phyloP scores from a whole-genome alignment of 1,140 invertebrate genomes.

The Euschistus heros region DNA sequence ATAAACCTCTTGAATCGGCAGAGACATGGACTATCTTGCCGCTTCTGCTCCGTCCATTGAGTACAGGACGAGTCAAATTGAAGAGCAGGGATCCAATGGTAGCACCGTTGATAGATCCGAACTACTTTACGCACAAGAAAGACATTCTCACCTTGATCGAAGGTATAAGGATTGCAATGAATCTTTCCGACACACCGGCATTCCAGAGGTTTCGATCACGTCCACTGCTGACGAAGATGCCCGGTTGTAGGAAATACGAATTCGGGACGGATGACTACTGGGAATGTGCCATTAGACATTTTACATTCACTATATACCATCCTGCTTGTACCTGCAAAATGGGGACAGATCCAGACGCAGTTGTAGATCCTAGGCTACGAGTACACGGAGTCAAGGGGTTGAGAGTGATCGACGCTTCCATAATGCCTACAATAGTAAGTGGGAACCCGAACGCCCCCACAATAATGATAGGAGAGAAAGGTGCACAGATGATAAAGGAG shows the following conservation, averaged over 20 bases:
- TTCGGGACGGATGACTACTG: conserved; percentile 70
- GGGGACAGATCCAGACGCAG: conserved; percentile 63
- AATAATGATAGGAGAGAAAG: conserved; percentile 72
- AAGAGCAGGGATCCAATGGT: conserved; percentile 65
- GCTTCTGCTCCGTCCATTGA: conserved; percentile 66
- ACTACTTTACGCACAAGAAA: conserved; percentile 73
- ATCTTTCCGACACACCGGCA: conserved; percentile 62
- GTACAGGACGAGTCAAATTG: conserved; percentile 68
- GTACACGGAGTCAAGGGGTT: conserved; percentile 62
- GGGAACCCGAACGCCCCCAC: conserved; percentile 69
- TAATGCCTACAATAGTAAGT: conserved; percentile 70
- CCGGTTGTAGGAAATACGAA: conserved; percentile 54
- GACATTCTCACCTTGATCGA: conserved; percentile 65
- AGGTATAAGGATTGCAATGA: conserved; percentile 70
- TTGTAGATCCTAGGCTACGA: conserved; percentile 65
- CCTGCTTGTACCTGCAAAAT: conserved; percentile 76
- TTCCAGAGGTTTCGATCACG: conserved; percentile 70
- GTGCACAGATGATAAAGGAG: conserved; percentile 66
- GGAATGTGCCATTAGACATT: conserved; percentile 69
- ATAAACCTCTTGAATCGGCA: conserved; percentile 61
- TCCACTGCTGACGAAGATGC: conserved; percentile 64
- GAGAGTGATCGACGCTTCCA: conserved; percentile 62
- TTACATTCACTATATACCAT: conserved; percentile 79
- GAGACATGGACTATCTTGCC: conserved; percentile 80
- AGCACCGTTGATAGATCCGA: conserved; percentile 80